Evolutionary conservation across 2,888 invertebrate genomes (phyloP).

Genomic region (Epistrophe grossulariae): DNA sequence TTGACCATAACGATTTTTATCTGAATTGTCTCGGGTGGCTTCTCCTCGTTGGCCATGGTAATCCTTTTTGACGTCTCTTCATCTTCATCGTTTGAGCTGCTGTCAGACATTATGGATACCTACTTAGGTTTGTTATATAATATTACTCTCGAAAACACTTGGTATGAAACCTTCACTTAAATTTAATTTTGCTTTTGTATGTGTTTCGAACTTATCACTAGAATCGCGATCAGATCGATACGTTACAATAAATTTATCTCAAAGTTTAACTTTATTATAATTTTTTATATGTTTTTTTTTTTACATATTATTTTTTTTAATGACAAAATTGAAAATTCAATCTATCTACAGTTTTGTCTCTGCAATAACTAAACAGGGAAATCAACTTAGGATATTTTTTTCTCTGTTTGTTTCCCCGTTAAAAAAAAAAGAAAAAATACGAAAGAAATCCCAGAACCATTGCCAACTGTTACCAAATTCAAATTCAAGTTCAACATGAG

Average conservation of each 20-base stretch:
- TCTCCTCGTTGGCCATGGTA: constrained; percentile 10
- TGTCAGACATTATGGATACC: constrained; percentile 46
- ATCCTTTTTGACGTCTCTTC: constrained; percentile 47
- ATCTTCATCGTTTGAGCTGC: constrained; percentile 49
- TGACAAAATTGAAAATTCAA: constrained; percentile 27
- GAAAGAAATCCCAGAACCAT: constrained; percentile 61
- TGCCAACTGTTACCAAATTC: constrained; percentile 75
- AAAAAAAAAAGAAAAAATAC: constrained; percentile 45
- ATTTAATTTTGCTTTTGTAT: not conserved
- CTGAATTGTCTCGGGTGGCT: constrained; percentile 53
- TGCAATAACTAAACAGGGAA: constrained; percentile 65
- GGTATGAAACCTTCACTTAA: constrained; percentile 23
- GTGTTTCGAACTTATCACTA: not conserved
- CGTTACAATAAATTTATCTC: too few species aligned
- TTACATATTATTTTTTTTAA: constrained; percentile 19
- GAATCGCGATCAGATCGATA: constrained; percentile 3
- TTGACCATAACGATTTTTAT: constrained; percentile 66
- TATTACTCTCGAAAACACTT: constrained; percentile 9
- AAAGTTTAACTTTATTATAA: not conserved
- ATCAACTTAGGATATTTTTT: constrained; percentile 45
- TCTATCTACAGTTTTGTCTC: constrained; percentile 68
- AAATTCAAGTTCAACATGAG: constrained; percentile 68
- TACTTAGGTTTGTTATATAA: constrained; percentile 47
- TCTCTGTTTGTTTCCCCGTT: constrained; percentile 29
- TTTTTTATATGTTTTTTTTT: constrained; percentile 15